Base-by-base conservation (phyloP, 2,797 vertebrate species). In the Chaenodraco wilsoni region DNA sequence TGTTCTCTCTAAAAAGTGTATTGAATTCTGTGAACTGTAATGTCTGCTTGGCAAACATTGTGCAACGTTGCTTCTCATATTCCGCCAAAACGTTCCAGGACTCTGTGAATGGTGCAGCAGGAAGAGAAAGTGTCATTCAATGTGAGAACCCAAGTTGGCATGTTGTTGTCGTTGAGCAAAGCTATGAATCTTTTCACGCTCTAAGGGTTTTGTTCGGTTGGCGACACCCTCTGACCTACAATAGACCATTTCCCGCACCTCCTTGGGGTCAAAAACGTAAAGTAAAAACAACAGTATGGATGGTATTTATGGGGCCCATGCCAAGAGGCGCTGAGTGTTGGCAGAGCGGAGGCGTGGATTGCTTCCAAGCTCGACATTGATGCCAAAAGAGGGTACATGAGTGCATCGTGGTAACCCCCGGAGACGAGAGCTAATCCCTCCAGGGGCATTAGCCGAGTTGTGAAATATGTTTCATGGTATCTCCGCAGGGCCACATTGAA, bases 341-440 rank as follows among this genome's bases (percentile, higher is more conserved):
- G 63, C 76, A 23, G 14, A 60, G 57, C 1, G 2, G 51, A 61
- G 46, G 11, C 1, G 59, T 60, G 80, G 88, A 86, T 88, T 79
- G 66, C 68, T 81, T 87, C 83, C 77, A 69, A 79, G 60, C 76
- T 52, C 49, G 70, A 76, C 40, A 67, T 11, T 3, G 68, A 77
- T 81, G 87, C 83, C 86, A 86, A 83, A 64, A 1, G 65, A 79
- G 78, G 70, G 69, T 69, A 74, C 67, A 56, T 43, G 72, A 79
- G 69, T 69, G 84, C 73, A 60, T 69, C 16, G 54, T 13, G 60
- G 81, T 84, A 81, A 81, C 79, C 89, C 84, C 84, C 52, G 17
- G 89, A 91, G 85, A 87, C 70, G 61, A 44, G 27, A 27, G 57
- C 59, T 91, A 88, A 92, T 89, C 88, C 88, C 67, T 73, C 74